phyloP scores from a whole-genome alignment of 2,888 invertebrate species.

The Apomyelois bistriatella region DNA sequence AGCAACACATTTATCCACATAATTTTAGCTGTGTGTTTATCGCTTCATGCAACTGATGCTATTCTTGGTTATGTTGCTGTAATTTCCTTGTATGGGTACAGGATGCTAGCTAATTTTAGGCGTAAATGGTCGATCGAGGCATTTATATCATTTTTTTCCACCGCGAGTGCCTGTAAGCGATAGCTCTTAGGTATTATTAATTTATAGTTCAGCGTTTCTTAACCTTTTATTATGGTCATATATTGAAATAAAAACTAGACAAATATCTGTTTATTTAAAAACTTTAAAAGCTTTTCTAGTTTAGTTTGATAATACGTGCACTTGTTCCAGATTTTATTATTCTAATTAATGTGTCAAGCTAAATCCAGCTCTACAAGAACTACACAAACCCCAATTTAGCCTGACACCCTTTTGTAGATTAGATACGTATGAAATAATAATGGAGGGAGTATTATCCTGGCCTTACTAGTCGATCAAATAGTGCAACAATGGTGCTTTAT shows the following conservation, averaged over 20 bases:
- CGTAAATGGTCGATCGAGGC: constrained; percentile 13
- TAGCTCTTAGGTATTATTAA: constrained; percentile 31
- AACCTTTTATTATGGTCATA: not conserved
- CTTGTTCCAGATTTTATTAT: too few species aligned
- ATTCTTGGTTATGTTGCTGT: not conserved
- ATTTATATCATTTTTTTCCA: constrained; percentile 32
- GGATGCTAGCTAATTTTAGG: not conserved
- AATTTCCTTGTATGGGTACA: not conserved
- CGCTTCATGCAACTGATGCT: not conserved
- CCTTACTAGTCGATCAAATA: not conserved
- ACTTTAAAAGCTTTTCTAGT: too few species aligned
- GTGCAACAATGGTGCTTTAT: not conserved
- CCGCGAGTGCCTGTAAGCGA: constrained; percentile 61
- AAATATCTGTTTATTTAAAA: too few species aligned
- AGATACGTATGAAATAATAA: not conserved
- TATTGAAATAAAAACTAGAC: too few species aligned
- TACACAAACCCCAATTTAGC: not conserved
- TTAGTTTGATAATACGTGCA: too few species aligned
- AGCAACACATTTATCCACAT: not conserved
- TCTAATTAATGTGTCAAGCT: not conserved
- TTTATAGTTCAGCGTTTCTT: constrained; percentile 19
- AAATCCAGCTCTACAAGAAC: not conserved
- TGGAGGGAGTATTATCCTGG: too few species aligned
- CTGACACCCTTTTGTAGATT: not conserved
- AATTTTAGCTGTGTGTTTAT: not conserved